These are phyloP conservation scores for Folsomia manolachei DNA, from an alignment of 2,888 invertebrate genomes.

Conservation along the genomic window DNA sequence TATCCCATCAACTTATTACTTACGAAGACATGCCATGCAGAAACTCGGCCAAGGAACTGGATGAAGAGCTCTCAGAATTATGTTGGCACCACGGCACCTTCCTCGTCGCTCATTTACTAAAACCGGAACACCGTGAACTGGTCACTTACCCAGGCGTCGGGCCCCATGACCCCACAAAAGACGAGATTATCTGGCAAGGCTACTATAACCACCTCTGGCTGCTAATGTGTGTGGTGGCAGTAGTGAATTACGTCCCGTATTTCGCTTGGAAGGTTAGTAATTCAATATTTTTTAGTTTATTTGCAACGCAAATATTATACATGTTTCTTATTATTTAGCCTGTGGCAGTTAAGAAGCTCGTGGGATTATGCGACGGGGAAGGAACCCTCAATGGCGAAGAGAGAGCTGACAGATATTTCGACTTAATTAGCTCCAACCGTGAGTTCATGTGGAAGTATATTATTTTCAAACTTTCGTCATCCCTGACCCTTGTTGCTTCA, in stretches of 20 bases:
- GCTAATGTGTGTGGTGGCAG: not conserved
- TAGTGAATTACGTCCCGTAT: not conserved
- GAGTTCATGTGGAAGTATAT: too few species aligned
- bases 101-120: not conserved
- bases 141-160: not conserved
- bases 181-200: not conserved
- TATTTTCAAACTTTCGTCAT: too few species aligned
- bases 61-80: not conserved
- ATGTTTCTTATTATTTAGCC: too few species aligned
- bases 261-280: not conserved
- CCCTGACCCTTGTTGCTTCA: too few species aligned
- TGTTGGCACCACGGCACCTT: not conserved
- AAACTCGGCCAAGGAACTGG: not conserved
- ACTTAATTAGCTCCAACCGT: too few species aligned
- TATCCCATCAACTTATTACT: not conserved
- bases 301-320: not conserved
- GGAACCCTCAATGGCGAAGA: not conserved
- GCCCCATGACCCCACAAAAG: not conserved
- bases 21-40: not conserved
- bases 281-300: not conserved
- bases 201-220: not conserved
- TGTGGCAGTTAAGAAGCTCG: too few species aligned
- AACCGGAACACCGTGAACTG: not conserved
- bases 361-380: not conserved
- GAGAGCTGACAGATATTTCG: not conserved